Evolutionary conservation across 2,888 invertebrate genomes (phyloP).

Genomic region (Ormyrus thymus): DNA sequence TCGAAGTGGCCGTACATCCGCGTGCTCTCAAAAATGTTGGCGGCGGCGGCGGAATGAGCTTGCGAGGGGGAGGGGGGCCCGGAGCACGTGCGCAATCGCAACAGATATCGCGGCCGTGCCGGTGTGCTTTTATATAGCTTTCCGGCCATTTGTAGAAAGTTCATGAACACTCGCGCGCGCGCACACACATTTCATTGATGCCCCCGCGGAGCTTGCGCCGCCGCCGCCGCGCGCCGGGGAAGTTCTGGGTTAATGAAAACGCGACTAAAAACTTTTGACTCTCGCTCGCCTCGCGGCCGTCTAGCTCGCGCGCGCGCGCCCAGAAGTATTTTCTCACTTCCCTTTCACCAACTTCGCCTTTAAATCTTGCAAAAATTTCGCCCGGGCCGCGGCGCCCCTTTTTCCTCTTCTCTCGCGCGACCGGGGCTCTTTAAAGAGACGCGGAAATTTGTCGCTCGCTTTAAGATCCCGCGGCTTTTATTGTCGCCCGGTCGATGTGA

Average conservation of each 20-base stretch:
- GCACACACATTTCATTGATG: conserved; percentile 31
- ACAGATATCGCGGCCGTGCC: conserved; percentile 10
- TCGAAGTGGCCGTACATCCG: too few species aligned
- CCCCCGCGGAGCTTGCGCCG: background rate
- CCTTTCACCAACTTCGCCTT: background rate
- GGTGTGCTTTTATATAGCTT: conserved; percentile 23
- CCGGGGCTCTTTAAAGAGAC: too few species aligned
- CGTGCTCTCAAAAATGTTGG: too few species aligned
- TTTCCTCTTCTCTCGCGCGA: too few species aligned
- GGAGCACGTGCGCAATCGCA: background rate
- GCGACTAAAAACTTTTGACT: conserved; percentile 48
- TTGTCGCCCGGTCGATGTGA: too few species aligned
- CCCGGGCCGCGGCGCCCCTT: too few species aligned
- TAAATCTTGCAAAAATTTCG: conserved; percentile 4
- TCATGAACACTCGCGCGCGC: background rate
- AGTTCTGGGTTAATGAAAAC: conserved; percentile 53
- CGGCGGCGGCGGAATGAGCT: too few species aligned
- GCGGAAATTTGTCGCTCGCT: too few species aligned
- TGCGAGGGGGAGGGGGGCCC: too few species aligned
- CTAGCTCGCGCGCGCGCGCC: background rate
- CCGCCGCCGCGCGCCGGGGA: background rate
- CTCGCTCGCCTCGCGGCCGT: background rate
- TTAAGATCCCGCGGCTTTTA: too few species aligned
- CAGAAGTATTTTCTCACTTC: background rate
- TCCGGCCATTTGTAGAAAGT: conserved; percentile 4